Evolutionary conservation across 2,888 invertebrate genomes (phyloP).

Genomic region (Acleris laterana): DNA sequence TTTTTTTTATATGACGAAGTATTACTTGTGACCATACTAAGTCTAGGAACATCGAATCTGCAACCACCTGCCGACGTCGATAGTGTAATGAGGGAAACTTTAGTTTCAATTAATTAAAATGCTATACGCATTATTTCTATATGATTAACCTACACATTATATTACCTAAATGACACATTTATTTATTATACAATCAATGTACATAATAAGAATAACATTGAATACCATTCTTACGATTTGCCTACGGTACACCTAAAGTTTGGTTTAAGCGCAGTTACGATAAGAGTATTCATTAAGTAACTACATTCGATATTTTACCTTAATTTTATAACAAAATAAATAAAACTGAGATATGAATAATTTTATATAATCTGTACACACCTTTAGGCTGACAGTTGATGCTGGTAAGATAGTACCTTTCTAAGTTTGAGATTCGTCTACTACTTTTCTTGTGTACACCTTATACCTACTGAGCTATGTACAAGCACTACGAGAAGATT

Average conservation of each 20-base stretch:
- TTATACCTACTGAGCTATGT: slow-evolving; percentile 47
- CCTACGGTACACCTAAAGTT: slow-evolving; percentile 48
- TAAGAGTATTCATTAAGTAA: slow-evolving; percentile 34
- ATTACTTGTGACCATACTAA: slow-evolving; percentile 23
- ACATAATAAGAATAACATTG: slow-evolving; percentile 66
- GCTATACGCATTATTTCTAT: slow-evolving; percentile 57
- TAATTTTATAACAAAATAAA: slow-evolving; percentile 40
- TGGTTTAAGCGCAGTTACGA: slow-evolving; percentile 59
- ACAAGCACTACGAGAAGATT: slow-evolving; percentile 59
- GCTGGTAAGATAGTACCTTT: slow-evolving; percentile 49
- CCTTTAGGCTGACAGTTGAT: slow-evolving; percentile 34
- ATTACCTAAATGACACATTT: slow-evolving; percentile 61
- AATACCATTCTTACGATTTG: slow-evolving; percentile 63
- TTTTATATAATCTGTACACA: slow-evolving; percentile 50
- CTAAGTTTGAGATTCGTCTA: slow-evolving; percentile 71
- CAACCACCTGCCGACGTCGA: slow-evolving; percentile 15
- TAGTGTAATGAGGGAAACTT: slow-evolving; percentile 27
- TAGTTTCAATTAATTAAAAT: slow-evolving; percentile 29
- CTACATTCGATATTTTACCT: slow-evolving; percentile 33
- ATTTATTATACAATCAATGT: slow-evolving; percentile 59
- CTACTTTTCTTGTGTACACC: slow-evolving; percentile 54
- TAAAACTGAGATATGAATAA: slow-evolving; percentile 57
- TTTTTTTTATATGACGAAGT: slow-evolving; percentile 7
- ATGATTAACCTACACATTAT: slow-evolving; percentile 53
- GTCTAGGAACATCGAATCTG: slow-evolving; percentile 35